Conservation (phyloP, 2,113 vertebrate genomes). For the Centropus bengalensis region DNA sequence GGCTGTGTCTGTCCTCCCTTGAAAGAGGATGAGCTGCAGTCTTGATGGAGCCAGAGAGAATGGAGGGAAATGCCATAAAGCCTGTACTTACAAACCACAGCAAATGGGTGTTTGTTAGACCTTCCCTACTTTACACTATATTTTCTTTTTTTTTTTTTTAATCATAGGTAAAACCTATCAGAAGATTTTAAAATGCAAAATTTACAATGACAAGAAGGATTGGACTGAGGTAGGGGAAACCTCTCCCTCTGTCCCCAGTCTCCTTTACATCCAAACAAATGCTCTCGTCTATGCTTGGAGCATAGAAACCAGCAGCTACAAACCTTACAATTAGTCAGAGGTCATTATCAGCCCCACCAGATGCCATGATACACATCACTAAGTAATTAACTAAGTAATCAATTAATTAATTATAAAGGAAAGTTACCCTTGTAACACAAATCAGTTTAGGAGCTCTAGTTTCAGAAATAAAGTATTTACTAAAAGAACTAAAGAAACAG, state of each 20-base stretch:
- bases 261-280: background rate
- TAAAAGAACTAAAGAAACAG: background rate
- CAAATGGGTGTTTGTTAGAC: background rate
- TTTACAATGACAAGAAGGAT: background rate
- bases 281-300: fast-evolving
- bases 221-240: fast-evolving
- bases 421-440: slow-evolving; percentile 33
- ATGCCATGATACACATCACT: background rate
- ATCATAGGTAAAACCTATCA: background rate
- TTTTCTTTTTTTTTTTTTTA: background rate
- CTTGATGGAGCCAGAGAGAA: background rate
- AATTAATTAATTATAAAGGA: slow-evolving; percentile 69
- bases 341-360: background rate
- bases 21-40: background rate
- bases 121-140: background rate
- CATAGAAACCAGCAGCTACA: background rate
- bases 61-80: background rate
- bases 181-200: background rate
- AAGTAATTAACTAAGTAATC: slow-evolving; percentile 65
- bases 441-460: slow-evolving; percentile 53
- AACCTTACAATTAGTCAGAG: background rate
- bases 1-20: background rate
- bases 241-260: background rate
- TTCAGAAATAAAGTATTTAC: slow-evolving; percentile 52
- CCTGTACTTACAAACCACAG: background rate